A percentile compares a stretch with the other conserved stretches of the same genome.
Evolutionary conservation across 2,797 vertebrate species (phyloP).

Genomic region (Anniella stebbinsi): DNA sequence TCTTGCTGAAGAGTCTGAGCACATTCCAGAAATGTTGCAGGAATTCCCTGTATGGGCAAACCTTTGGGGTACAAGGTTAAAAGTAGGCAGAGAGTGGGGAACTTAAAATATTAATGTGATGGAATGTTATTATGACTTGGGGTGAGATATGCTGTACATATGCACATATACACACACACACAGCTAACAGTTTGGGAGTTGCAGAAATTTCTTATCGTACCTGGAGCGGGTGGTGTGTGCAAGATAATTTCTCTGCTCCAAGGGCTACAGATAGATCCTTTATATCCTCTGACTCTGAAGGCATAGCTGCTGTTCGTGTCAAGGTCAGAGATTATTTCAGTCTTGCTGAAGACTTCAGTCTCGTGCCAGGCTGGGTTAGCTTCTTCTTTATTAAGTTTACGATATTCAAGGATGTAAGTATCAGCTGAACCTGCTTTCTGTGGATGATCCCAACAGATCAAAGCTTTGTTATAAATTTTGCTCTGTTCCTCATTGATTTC

Average conservation of each 20-base stretch:
- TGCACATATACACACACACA: neutral
- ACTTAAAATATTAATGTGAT: neutral
- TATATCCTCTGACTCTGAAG: constrained; percentile 90
- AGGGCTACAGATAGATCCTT: constrained; percentile 87
- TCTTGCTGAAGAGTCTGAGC: neutral
- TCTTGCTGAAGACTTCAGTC: constrained; percentile 82
- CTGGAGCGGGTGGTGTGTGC: constrained; percentile 90
- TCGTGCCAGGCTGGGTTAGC: constrained; percentile 78
- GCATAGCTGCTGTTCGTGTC: constrained; percentile 85
- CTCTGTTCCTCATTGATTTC: constrained; percentile 89
- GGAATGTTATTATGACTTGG: neutral
- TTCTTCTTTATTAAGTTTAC: constrained; percentile 82
- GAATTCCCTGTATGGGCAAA: neutral
- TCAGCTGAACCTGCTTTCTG: constrained; percentile 88
- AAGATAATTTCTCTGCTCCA: constrained; percentile 90
- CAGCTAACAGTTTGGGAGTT: neutral
- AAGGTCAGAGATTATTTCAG: constrained; percentile 85
- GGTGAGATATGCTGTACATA: neutral
- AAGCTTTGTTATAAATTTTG: constrained; percentile 90
- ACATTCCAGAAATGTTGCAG: neutral
- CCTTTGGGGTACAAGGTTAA: neutral
- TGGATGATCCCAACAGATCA: constrained; percentile 90
- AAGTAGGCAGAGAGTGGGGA: neutral
- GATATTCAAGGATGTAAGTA: constrained; percentile 90
- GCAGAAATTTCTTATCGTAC: constrained; percentile 74